phyloP scores from a whole-genome alignment of 2,797 vertebrate species.

The Threskiornis aethiopicus region DNA sequence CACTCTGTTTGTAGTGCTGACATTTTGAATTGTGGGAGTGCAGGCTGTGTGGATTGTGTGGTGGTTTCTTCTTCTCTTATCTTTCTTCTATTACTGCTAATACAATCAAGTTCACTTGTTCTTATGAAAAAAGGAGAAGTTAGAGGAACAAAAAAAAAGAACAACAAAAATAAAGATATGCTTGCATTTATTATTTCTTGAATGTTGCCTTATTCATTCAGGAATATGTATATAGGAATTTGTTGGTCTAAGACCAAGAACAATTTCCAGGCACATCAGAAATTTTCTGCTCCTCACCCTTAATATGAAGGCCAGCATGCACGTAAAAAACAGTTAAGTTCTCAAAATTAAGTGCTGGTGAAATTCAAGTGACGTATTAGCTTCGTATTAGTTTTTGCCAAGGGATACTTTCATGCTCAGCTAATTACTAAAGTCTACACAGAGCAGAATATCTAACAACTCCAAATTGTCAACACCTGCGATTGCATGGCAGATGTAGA shows the following conservation, averaged over 20 bases:
- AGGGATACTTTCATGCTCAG: neutral
- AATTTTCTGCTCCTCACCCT: neutral
- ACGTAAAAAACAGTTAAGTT: neutral
- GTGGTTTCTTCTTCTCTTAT: neutral
- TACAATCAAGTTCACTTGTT: neutral
- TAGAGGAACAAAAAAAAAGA: neutral
- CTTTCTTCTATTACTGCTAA: neutral
- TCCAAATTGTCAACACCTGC: neutral
- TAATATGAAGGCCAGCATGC: neutral
- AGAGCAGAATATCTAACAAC: neutral
- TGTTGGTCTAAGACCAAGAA: neutral
- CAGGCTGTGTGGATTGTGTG: rapidly evolving
- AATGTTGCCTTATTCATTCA: neutral
- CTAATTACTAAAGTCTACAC: neutral
- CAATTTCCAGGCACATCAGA: neutral
- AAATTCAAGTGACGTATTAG: neutral
- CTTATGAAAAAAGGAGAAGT: neutral
- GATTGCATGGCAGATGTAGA: neutral
- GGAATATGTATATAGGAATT: neutral
- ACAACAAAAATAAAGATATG: neutral
- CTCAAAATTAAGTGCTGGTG: neutral
- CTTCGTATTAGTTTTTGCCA: neutral
- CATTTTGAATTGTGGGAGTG: neutral
- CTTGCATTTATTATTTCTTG: neutral
- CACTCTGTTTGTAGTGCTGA: neutral